Evolutionary conservation across 2,797 vertebrate species (phyloP).

Genomic region (Nyctibius grandis): DNA sequence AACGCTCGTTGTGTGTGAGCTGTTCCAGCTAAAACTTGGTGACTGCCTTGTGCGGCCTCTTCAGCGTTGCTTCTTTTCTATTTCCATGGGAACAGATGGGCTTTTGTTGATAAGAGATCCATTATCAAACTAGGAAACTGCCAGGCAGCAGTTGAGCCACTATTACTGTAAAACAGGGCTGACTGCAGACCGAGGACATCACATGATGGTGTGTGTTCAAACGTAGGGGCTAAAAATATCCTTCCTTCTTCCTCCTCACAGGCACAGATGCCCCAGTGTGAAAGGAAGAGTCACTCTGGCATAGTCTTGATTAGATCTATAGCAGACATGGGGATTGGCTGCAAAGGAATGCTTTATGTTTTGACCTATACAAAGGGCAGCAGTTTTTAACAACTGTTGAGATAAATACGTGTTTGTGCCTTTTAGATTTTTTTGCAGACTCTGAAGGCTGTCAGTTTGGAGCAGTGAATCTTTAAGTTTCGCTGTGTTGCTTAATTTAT

Average conservation of each 20-base stretch:
- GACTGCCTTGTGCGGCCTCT: neutral
- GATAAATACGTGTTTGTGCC: neutral
- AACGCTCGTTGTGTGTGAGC: neutral
- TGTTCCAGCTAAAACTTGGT: neutral
- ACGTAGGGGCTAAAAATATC: slow-evolving; percentile 44
- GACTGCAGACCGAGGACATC: neutral
- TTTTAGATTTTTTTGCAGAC: neutral
- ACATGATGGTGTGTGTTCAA: slow-evolving; percentile 10
- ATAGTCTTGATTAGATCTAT: neutral
- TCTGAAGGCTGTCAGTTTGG: neutral
- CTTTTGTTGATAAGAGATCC: slow-evolving; percentile 1
- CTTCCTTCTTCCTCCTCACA: slow-evolving; percentile 10
- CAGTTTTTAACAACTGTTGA: neutral
- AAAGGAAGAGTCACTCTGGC: neutral
- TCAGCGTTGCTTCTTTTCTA: neutral
- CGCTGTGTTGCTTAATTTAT: neutral
- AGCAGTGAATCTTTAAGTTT: neutral
- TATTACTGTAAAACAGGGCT: neutral
- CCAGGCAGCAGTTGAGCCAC: neutral
- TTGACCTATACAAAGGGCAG: neutral
- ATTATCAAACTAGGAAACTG: neutral
- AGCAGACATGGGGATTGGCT: neutral
- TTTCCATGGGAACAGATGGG: slow-evolving; percentile 25
- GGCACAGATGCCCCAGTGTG: slow-evolving; percentile 7
- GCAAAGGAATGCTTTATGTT: neutral